Conservation (phyloP, 2,888 invertebrate genomes). For the Caenorhabditis sp. region DNA sequence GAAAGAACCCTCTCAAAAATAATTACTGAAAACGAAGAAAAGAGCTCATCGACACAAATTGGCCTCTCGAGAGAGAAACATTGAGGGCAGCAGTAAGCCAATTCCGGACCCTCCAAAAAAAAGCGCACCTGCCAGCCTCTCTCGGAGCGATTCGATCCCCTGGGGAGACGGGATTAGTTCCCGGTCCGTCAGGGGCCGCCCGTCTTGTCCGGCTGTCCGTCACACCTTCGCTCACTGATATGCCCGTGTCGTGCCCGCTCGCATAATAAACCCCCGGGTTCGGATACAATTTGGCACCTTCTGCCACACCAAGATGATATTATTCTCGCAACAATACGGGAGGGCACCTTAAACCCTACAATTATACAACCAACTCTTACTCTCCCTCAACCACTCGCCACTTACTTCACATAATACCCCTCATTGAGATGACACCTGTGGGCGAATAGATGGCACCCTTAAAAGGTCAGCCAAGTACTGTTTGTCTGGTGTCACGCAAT, state of each 20-base stretch:
- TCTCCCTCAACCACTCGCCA: constrained; percentile 6
- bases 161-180: constrained; percentile 15
- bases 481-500: constrained; percentile 29
- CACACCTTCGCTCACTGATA: constrained; percentile 14
- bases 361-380: constrained; percentile 47
- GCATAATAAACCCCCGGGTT: not conserved
- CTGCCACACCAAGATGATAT: constrained; percentile 9
- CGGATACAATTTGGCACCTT: constrained; percentile 11
- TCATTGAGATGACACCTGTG: constrained; percentile 40
- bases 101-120: too few species aligned
- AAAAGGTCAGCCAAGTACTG: constrained; percentile 21
- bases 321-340: constrained; percentile 10
- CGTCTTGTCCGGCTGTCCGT: constrained; percentile 10
- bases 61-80: constrained; percentile 13
- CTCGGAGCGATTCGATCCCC: constrained; percentile 38
- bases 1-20: constrained; percentile 7
- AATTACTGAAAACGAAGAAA: constrained; percentile 14
- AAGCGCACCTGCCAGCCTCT: constrained; percentile 32
- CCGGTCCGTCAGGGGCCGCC: not conserved
- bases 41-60: constrained; percentile 19
- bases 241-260: not conserved
- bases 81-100: constrained; percentile 21
- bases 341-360: constrained; percentile 19
- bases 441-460: not conserved
- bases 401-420: constrained; percentile 3